phyloP scores from a whole-genome alignment of 1,140 invertebrate genomes.

The Trichonephila clavata region DNA sequence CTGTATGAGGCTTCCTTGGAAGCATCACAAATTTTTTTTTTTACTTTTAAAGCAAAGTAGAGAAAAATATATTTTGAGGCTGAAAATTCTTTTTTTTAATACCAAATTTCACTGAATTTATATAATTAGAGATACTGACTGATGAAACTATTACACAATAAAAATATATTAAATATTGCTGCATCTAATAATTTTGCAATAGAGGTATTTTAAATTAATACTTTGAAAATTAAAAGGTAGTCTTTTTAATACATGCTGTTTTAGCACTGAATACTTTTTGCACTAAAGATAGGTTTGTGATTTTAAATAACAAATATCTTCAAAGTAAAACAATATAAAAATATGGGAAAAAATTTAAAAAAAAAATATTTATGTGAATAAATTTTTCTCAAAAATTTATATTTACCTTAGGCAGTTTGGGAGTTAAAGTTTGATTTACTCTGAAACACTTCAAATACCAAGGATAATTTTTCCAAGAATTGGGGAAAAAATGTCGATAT shows the following conservation, averaged over 20 bases:
- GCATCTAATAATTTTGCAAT: background rate
- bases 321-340: too few relatives aligned
- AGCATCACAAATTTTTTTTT: background rate
- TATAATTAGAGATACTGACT: too few relatives aligned
- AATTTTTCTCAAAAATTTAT: background rate
- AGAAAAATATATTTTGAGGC: too few relatives aligned
- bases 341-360: too few relatives aligned
- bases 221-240: background rate
- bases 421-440: background rate
- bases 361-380: background rate
- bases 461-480: slow-evolving; percentile 76
- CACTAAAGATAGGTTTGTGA: background rate
- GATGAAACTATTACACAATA: background rate
- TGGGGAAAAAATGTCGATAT: slow-evolving; percentile 80
- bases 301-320: background rate
- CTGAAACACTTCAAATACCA: slow-evolving; percentile 58
- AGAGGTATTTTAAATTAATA: background rate
- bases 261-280: background rate
- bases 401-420: slow-evolving; percentile 45
- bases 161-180: background rate
- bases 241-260: too few relatives aligned
- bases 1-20: too few relatives aligned
- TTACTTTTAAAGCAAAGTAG: background rate
- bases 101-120: background rate
- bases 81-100: background rate